Evolutionary conservation across 37 sponge, comb jelly and placozoan genomes (phyloP).

Genomic region (Cliona cf. orientalis): DNA sequence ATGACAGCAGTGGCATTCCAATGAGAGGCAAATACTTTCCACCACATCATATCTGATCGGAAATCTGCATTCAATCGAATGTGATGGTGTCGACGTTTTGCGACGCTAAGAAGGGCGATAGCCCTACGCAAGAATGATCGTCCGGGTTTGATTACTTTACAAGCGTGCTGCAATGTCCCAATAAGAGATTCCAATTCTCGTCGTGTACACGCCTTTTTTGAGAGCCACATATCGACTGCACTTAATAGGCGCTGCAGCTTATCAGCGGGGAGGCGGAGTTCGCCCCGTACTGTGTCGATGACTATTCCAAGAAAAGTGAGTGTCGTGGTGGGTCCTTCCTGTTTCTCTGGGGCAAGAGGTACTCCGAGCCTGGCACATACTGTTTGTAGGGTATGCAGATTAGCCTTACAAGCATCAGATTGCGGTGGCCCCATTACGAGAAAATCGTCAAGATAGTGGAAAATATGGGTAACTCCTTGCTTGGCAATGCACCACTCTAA

Average conservation of each 20-base stretch:
- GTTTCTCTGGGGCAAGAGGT: conserved; percentile 11
- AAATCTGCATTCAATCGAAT: conserved; percentile 38
- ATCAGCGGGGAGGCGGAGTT: conserved; percentile 5
- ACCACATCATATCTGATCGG: conserved; percentile 47
- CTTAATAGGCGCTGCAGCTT: not conserved
- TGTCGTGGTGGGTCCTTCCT: not conserved
- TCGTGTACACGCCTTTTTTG: not conserved
- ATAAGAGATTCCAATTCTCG: conserved; percentile 34
- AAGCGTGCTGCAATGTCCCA: conserved; percentile 24
- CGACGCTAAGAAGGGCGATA: not conserved
- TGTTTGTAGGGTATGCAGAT: not conserved
- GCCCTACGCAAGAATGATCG: not conserved
- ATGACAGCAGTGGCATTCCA: conserved; percentile 16
- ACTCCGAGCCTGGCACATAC: not conserved
- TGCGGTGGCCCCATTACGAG: conserved; percentile 22
- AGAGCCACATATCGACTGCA: not conserved
- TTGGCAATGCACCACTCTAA: conserved; percentile 1
- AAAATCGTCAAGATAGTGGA: conserved; percentile 56
- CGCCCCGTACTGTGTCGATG: not conserved
- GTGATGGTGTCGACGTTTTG: not conserved
- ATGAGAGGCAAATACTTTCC: conserved; percentile 22
- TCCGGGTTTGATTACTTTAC: conserved; percentile 39
- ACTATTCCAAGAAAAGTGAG: conserved; percentile 2
- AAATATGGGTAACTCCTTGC: conserved; percentile 1
- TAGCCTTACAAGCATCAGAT: not conserved